Base-by-base conservation (phyloP, 92 coral and sea anemone species). In the Epizoanthus ramosus region DNA sequence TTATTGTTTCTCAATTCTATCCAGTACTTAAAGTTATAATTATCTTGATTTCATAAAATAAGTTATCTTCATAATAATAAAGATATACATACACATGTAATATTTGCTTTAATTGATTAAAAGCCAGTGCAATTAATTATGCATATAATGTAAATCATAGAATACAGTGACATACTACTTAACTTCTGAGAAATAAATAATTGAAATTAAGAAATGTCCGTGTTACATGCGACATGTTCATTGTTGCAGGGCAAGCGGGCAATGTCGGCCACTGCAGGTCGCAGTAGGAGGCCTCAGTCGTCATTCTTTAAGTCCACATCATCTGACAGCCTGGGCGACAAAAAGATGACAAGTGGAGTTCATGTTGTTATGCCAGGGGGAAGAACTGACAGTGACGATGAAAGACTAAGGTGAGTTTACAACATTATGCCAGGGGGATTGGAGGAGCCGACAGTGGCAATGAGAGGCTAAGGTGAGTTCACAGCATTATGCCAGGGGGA, bases 221-320 rank as follows among this genome's bases (percentile, higher is more conserved):
- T 37, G 43, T 37, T 37, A 37, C 5, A 37, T 37, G 43, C 3
- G 43, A 18, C 45, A 19, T 57, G 33, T 73, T 25, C 9, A 14
- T 74, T 74, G 22, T 74, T 74, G 25, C 41, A 75, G 80, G 80
- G 68, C n/a, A 75, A 75, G 56, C 66, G 80, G 23, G 67, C 54
- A 75, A 13, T 75, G 67, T 75, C 80, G 24, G 82, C 82, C 5
- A 61, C 58, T 37, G 71, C 82, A 84, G 85, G 93, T 22, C 87
- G 88, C 39, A 76, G 73, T 25, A 71, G 93, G 79, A 91, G 98
- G 81, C 93, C 93, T 10, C 95, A 93, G 56, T 93, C 98, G 24
- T 69, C 98, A 45, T 93, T 93, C 80, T 93, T 93, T 79, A 91
- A 91, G 90, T 87, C 97, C n/a, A 86, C 95, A 4, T 73, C 97